Percentiles rank a stretch among this genome's conserved stretches.
Evolutionary conservation across 1,140 invertebrate genomes (phyloP).

Genomic region (Teleopsis dalmanni): DNA sequence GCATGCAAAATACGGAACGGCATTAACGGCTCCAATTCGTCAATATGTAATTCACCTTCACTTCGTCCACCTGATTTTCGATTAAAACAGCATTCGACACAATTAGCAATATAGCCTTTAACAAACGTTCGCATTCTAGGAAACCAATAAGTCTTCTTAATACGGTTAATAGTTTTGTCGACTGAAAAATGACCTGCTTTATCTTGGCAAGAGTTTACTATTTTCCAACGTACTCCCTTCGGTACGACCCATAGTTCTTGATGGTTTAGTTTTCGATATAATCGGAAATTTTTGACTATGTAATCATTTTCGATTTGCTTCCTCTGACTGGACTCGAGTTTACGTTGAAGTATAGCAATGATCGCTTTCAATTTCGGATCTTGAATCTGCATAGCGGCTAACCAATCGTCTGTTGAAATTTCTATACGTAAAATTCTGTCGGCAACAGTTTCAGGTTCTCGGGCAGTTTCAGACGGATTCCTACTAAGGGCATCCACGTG

Average conservation of each 20-base stretch:
- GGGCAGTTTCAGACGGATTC: not conserved
- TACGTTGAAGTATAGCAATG: not conserved
- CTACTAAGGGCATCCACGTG: slow-evolving; percentile 3
- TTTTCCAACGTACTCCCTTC: slow-evolving; percentile 8
- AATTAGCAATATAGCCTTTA: slow-evolving; percentile 12
- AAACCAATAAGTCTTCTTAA: slow-evolving; percentile 23
- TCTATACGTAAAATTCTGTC: not conserved
- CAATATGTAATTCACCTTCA: slow-evolving; percentile 22
- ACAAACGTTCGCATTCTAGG: slow-evolving; percentile 23
- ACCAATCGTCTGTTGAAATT: slow-evolving; percentile 2
- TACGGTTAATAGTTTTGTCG: slow-evolving; percentile 20
- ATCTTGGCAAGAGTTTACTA: slow-evolving; percentile 16
- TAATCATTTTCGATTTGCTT: not conserved
- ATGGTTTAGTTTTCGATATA: not conserved
- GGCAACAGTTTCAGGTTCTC: not conserved
- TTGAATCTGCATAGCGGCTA: slow-evolving; percentile 2
- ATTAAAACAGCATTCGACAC: slow-evolving; percentile 22
- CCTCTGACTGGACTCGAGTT: not conserved
- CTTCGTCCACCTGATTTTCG: slow-evolving; percentile 16
- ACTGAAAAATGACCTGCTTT: slow-evolving; percentile 22
- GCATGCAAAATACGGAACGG: slow-evolving; percentile 29
- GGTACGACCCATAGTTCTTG: slow-evolving; percentile 5
- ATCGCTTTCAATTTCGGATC: not conserved
- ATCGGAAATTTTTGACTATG: not conserved
- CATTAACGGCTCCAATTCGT: slow-evolving; percentile 23